Evolutionary conservation across 1,140 invertebrate species (phyloP).

Genomic region (Drosophila lacteicornis): DNA sequence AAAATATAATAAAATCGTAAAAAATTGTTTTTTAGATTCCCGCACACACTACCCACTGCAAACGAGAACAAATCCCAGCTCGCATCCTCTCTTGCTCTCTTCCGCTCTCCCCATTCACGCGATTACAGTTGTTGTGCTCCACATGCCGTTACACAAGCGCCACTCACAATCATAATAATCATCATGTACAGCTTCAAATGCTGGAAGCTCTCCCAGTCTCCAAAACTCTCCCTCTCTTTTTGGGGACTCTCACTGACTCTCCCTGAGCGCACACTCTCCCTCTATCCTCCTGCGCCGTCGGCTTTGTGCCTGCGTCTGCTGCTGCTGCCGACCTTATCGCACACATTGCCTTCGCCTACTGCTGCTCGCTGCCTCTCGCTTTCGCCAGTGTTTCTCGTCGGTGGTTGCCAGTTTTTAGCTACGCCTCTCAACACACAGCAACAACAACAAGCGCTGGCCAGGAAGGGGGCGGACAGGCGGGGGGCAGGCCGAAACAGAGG

Average conservation of each 20-base stretch:
- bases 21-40: constrained; percentile 70
- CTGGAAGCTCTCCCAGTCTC: constrained; percentile 41
- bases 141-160: constrained; percentile 64
- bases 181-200: constrained; percentile 65
- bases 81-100: constrained; percentile 34
- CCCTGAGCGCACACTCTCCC: constrained; percentile 2
- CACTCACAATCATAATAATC: constrained; percentile 61
- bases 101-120: constrained; percentile 52
- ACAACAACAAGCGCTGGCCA: constrained; percentile 21
- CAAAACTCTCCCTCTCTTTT: constrained; percentile 14
- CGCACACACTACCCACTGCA: constrained; percentile 35
- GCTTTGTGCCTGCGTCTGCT: constrained; percentile 26
- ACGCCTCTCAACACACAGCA: constrained; percentile 64
- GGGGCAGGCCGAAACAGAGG: constrained; percentile 43
- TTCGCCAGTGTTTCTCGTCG: constrained; percentile 18
- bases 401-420: constrained; percentile 64
- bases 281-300: constrained; percentile 24
- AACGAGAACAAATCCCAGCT: constrained; percentile 43
- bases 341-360: constrained; percentile 31
- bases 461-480: constrained; percentile 39
- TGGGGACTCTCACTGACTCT: constrained; percentile 7
- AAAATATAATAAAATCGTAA: constrained; percentile 67
- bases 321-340: constrained; percentile 65
- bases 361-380: constrained; percentile 40
- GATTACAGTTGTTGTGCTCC: constrained; percentile 61